Evolutionary conservation across 1,140 invertebrate species (phyloP).

Genomic region (Pseudomyrmex pallidus): DNA sequence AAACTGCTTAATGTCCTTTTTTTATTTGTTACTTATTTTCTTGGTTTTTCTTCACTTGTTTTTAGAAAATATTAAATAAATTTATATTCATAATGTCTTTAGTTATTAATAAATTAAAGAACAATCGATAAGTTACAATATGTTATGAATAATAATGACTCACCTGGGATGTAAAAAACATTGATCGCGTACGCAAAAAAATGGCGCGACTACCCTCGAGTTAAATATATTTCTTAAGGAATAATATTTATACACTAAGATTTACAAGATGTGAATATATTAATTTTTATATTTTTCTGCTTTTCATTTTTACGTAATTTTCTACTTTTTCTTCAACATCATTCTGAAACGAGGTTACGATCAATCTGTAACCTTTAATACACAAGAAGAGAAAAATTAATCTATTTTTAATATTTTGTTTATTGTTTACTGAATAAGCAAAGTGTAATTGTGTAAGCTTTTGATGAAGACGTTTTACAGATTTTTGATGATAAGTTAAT

Average conservation of each 20-base stretch:
- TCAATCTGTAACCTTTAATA: background rate
- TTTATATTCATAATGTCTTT: no score
- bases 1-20: no score
- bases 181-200: no score
- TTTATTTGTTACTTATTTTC: no score
- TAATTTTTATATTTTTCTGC: background rate
- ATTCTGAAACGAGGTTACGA: background rate
- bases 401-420: slow-evolving; percentile 7
- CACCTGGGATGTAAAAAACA: no score
- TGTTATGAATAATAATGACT: no score
- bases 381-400: background rate
- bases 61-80: no score
- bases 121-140: no score
- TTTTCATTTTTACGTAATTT: background rate
- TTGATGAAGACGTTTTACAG: background rate
- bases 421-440: background rate
- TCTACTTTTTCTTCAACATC: background rate
- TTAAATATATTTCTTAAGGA: background rate
- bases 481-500: background rate
- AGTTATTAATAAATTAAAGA: no score
- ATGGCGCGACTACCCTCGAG: no score
- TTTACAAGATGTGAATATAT: background rate
- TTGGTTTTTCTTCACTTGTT: no score
- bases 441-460: background rate
- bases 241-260: background rate